Base-by-base conservation (phyloP, 2,888 invertebrate species). In the Sarcophaga variegata region DNA sequence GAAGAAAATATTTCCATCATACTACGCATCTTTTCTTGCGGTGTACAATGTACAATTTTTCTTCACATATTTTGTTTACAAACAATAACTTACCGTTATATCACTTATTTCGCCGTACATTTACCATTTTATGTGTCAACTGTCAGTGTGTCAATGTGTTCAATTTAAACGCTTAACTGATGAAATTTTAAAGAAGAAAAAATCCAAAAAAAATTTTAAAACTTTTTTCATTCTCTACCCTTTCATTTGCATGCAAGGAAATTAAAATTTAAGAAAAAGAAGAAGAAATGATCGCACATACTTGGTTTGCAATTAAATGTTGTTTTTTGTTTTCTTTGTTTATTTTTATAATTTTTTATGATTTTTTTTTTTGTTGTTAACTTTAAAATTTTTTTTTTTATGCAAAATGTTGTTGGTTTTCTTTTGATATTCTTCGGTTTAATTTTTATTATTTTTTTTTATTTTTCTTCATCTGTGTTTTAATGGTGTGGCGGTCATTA, bases 131-230 rank as follows among this genome's bases (percentile, higher is more conserved):
- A 67, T 82, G 62, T 87, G 86, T 78, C 83, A 87, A 78, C 83
- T 86, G 81, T 86, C 83, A 86, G 83, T 86, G 81, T 86, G 81
- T 86, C 83, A 83, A 59, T 70, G 70, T 76, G n/a, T 25, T 76
- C 59, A 22, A 37, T 37, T 6, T 45, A 63, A 70, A 60, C 47
- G 69, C 77, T 74, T 76, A 37, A 60, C 45, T 70, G 70, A 72
- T 72, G 20, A 70, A 86, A 74, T 75, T 67, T 64, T 6, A 70
- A 78, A 77, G 37, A 64, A 67, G n/a, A 72, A 49, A 47, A 72
- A 63, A 37, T 0, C 5, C 20, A 20, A 75, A 60, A 81, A 75
- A 67, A 27, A 63, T 17, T 14, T 47, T 4, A 80, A 66, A 27
- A n/a, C 10, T 64, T 20, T 76, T 75, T 75, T 87, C 64, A 75